Evolutionary conservation across 30 jellyfish, hydroid and myxozoan genomes (phyloP), one percentile per base, ranked within the genome.

Genomic region (Pseudorhiza aurosa): DNA sequence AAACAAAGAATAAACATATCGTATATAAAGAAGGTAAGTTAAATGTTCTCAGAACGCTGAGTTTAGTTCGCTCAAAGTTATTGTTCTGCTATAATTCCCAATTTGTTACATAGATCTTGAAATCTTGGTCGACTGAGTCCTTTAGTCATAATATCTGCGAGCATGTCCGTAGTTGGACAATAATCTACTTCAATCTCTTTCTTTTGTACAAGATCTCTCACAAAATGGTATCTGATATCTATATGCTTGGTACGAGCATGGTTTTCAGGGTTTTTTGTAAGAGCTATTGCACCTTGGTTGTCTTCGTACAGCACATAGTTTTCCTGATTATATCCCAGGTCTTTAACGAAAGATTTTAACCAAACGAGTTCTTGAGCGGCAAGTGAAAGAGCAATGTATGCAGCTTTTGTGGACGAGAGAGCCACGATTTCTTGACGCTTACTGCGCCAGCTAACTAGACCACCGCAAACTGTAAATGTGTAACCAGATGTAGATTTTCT

Each of bases 301-400:
- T 77, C 82, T 37, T 57, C 83, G 28, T 42, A 9, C 31, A 59
- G 2, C 4, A 71, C 37, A 2, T 82, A 0, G 11, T 77, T 29
- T 21, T 4, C 11, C 57, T 75, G 89, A 30, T 22, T 32, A 9
- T 1, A 77, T 17, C 58, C 81, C 19, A 77, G 37, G 44, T 56
- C 33, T 58, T 49, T 72, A 15, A 77, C 63, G 32, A 1, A 44
- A 8, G 29, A 10, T 39, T 72, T 59, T 59, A 60, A 59, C 85
- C 75, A 53, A 18, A 49, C 45, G 25, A 77, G 72, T 68, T 81
- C 93, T 68, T 81, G 93, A 8, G 85, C 67, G 26, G 93, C 93
- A 17, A 28, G 21, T 6, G 71, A 58, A 19, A 43, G 35, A 4
- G 93, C 58, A 57, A 68, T 58, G 26, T 51, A 81, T 24, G 68